phyloP scores from a whole-genome alignment of 2,113 vertebrate species.

The Notarius lentiginosus region DNA sequence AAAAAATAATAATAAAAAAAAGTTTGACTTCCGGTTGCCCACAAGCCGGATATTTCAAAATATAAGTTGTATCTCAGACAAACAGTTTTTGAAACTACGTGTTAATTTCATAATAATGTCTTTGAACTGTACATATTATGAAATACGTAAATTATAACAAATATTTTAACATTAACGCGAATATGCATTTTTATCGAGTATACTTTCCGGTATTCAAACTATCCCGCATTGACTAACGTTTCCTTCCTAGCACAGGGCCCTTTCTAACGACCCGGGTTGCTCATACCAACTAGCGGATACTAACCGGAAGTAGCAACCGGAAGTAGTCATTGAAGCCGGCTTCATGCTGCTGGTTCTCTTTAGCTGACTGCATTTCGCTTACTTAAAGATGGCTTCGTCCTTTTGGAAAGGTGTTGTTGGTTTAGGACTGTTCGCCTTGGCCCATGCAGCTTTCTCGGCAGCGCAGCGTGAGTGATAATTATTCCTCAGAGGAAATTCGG shows the following conservation, averaged over 20 bases:
- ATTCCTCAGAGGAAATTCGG: background rate
- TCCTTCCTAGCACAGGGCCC: background rate
- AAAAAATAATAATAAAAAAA: too few relatives aligned
- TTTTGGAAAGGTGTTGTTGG: constrained; percentile 94
- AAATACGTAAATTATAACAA: background rate
- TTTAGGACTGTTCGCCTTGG: constrained; percentile 89
- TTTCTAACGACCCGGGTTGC: background rate
- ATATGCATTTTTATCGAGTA: background rate
- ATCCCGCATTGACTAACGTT: background rate
- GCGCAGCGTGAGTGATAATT: constrained; percentile 81
- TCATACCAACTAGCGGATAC: background rate
- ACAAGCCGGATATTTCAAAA: background rate
- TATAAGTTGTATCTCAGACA: background rate
- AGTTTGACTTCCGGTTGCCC: background rate
- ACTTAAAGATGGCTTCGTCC: constrained; percentile 83
- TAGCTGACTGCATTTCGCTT: constrained; percentile 10
- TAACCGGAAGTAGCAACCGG: background rate
- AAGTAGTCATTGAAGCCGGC: constrained; percentile 20
- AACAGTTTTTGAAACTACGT: background rate
- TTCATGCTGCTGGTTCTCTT: constrained; percentile 16
- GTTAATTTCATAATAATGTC: background rate
- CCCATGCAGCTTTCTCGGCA: constrained; percentile 93
- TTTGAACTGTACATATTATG: background rate
- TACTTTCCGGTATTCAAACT: background rate
- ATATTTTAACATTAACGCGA: background rate